Evolutionary conservation across 92 coral and sea anemone genomes (phyloP), one percentile per base, ranked within the genome.

Genomic region (Umimayanthus kanabou): DNA sequence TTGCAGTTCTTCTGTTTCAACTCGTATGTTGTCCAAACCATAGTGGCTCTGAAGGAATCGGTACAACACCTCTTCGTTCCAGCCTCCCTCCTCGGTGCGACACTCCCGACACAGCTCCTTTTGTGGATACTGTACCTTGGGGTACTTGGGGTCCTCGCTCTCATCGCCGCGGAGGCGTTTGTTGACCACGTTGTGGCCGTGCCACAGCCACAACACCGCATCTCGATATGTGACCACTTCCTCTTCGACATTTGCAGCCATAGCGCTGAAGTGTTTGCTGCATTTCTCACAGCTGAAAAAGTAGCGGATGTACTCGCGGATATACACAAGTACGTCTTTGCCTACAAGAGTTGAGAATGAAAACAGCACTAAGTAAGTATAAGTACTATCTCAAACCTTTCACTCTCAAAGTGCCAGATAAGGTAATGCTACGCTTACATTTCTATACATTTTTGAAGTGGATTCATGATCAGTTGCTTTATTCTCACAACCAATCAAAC

Each of bases 181-280:
- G 92, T 97, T 97, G 15, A 96, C 99, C 55, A 76, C 92, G 82
- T 97, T 97, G 85, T 97, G 99, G 5, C 95, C 94, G 15, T 94
- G 85, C 99, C 99, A 97, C 20, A 97, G 90, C 99, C 99, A 97
- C 39, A 94, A 43, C 39, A 97, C 94, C 23, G 98, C 99, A 4
- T 90, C 96, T 69, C 93, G 91, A 71, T 89, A 94, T 8, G 95
- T 78, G 5, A 80, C 49, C n/a, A 97, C 99, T 71, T 95, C 98
- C 4, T 89, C 67, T 76, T 89, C 91, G 30, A 97, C 91, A 71
- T 92, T 88, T 39, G 87, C 85, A 5, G 99, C 92, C 99, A 97
- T 97, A 0, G 39, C 78, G 4, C 88, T 80, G 86, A 97, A 97
- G 85, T 97, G 99, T 57, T 89, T 85, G 33, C 84, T 94, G 85